A percentile compares a stretch with the other conserved stretches of the same genome.
phyloP scores from a whole-genome alignment of 2,113 vertebrate species.

The Microcebus murinus region DNA sequence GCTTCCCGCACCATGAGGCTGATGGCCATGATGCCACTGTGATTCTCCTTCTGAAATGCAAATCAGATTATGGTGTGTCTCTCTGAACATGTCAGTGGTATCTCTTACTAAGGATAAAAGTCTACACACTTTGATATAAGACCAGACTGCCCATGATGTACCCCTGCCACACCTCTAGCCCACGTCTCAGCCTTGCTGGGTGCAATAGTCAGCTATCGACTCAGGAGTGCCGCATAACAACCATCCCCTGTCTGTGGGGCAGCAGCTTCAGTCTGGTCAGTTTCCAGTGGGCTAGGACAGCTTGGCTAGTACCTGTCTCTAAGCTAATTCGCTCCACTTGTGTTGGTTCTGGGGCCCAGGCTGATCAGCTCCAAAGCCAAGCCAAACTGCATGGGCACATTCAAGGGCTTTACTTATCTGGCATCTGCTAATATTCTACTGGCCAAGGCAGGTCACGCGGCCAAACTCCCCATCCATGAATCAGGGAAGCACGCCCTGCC shows the following conservation, averaged over 20 bases:
- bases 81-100: background rate
- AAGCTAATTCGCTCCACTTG: background rate
- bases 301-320: background rate
- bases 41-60: background rate
- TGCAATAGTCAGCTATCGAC: background rate
- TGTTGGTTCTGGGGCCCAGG: too few species aligned
- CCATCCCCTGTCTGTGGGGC: background rate
- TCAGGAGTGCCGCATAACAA: background rate
- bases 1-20: background rate
- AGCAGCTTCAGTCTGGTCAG: background rate
- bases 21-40: background rate
- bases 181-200: background rate
- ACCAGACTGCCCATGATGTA: background rate
- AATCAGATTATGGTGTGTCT: background rate
- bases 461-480: background rate
- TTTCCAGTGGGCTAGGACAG: background rate
- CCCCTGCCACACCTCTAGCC: too few species aligned
- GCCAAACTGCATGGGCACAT: background rate
- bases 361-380: background rate
- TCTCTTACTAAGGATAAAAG: too few species aligned
- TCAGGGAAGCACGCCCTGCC: too few species aligned
- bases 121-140: rapidly evolving
- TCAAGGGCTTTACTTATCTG: too few species aligned
- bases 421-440: background rate
- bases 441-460: rapidly evolving